Base-by-base conservation (phyloP, 1,140 invertebrate species). In the Popillia japonica region DNA sequence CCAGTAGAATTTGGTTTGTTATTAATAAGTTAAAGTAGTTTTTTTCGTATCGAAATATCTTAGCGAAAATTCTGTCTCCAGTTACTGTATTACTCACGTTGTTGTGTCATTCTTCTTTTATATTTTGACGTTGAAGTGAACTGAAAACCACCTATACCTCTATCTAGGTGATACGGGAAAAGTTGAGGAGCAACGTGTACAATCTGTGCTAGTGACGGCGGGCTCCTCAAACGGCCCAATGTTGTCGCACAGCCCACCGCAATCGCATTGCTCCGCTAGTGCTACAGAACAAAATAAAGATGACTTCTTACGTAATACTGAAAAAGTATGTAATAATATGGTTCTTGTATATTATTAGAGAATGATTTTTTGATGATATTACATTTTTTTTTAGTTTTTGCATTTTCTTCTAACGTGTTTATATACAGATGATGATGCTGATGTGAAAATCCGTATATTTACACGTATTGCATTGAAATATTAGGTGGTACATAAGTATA, bases 181-280 rank as follows among this genome's bases (percentile, higher is more conserved):
- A 77, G 59, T 75, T 34, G 77, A 72, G 20, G 84, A 84, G 78
- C 59, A 64, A 64, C 79, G 85, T 74, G 81, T 85, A 44, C 83
- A 85, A 78, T 84, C 85, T 79, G 85, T 86, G 76, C 81, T 86
- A 79, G 85, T 86, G 9, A 85, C 84, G 20, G 80, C 85, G 6
- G 84, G 84, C 64, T 78, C 83, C 34, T 84, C 85, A 61, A 86
- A 86, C 81, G 84, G 85, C 8, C 85, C 85, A 4, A 86, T 86
- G 85, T 79, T 86, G 41, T 85, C 83, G 11, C 82, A 85, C 64
- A 84, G 81, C 72, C 83, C 82, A 34, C 81, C 84, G 72, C 83
- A 86, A 81, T 42, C 81, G 23, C 64, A 48, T 23, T 48, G 77
- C 55, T 55, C 78, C 48, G 61, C 61, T 23, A 78, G 40, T 76